These are phyloP conservation scores for Chloebia gouldiae DNA, from an alignment of 2,113 vertebrate genomes.

Conservation along the genomic window DNA sequence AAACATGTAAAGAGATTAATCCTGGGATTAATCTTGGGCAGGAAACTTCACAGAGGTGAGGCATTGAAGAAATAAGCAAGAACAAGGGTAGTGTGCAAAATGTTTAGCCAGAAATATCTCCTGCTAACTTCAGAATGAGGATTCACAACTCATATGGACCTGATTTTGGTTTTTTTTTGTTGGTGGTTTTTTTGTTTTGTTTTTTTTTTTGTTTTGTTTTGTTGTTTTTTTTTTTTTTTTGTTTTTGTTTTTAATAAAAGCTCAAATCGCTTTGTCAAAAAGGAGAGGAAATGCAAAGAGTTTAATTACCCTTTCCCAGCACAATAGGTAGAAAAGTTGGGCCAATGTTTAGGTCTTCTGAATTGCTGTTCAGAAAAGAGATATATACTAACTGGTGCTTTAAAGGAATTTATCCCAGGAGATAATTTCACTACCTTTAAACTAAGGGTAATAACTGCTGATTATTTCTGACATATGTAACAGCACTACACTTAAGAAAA, in stretches of 20 bases:
- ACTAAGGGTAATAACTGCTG: neutral
- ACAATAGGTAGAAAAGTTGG: neutral
- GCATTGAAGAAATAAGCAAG: neutral
- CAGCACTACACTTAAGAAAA: neutral
- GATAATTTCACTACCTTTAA: constrained; percentile 17
- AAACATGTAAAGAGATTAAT: neutral
- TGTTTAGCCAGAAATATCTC: neutral
- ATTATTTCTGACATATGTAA: neutral
- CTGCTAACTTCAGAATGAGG: neutral
- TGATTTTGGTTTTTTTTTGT: no score
- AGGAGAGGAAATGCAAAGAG: neutral
- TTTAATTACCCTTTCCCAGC: neutral
- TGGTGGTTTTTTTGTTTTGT: no score
- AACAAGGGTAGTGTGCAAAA: neutral
- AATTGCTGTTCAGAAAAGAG: neutral
- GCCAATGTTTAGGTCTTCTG: neutral
- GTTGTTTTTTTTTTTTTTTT: no score
- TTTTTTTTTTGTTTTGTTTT: no score
- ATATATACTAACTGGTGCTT: neutral
- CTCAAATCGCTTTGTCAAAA: neutral
- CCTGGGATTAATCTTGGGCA: neutral
- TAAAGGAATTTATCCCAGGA: constrained; percentile 16
- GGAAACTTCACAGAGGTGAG: neutral
- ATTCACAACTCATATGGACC: neutral
- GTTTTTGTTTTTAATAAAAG: neutral